Conservation (phyloP, 2,888 invertebrate genomes). For the Volucella inflata region DNA sequence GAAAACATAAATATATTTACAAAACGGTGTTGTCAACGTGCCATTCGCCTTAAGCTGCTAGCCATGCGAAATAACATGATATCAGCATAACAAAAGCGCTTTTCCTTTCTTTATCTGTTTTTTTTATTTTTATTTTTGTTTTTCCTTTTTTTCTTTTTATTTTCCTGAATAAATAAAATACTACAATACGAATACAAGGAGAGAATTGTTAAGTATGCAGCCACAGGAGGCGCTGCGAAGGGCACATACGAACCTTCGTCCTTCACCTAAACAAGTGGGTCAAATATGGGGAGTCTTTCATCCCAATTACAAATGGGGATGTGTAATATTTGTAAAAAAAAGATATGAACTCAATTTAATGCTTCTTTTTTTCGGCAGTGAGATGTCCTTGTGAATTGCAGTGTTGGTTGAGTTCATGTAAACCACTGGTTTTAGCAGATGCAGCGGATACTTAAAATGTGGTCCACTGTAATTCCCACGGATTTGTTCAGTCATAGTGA, state of each 20-base stretch:
- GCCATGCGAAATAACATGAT: constrained; percentile 51
- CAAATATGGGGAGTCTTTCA: neutral
- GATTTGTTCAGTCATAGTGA: too few species aligned
- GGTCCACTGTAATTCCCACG: too few species aligned
- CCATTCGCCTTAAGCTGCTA: constrained; percentile 63
- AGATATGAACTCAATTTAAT: too few species aligned
- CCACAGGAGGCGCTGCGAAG: neutral
- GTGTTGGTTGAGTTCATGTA: too few species aligned
- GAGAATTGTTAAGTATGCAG: constrained; percentile 26
- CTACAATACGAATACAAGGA: constrained; percentile 26
- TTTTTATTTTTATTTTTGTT: neutral
- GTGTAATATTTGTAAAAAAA: too few species aligned
- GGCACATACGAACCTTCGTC: constrained; percentile 1
- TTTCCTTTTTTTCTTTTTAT: neutral
- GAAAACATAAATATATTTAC: constrained; percentile 27
- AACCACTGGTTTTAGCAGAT: too few species aligned
- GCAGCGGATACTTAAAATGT: too few species aligned
- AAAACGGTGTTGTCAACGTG: constrained; percentile 69
- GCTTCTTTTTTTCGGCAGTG: too few species aligned
- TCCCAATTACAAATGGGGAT: too few species aligned
- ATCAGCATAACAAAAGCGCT: constrained; percentile 48
- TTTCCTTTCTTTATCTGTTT: constrained; percentile 1
- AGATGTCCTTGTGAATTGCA: too few species aligned
- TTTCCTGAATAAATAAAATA: constrained; percentile 9
- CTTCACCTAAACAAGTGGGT: constrained; percentile 46